Conservation (phyloP, 2,888 invertebrate genomes). For the Spodoptera exigua region DNA sequence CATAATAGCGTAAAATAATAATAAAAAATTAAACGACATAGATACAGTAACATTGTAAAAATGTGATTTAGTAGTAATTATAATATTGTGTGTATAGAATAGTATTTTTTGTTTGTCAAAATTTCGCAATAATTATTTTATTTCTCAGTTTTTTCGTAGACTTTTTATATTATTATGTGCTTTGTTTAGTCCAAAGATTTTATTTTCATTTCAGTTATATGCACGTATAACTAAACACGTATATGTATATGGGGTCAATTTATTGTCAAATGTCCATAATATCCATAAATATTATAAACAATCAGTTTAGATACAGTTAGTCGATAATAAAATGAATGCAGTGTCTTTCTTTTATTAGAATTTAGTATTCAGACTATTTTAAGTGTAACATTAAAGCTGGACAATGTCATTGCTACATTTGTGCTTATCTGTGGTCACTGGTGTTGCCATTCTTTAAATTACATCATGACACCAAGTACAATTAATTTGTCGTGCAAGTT, state of each 20-base stretch:
- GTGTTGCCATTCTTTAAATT: constrained; percentile 30
- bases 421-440: constrained; percentile 33
- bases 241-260: constrained; percentile 59
- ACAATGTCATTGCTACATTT: constrained; percentile 63
- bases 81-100: constrained; percentile 37
- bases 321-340: constrained; percentile 59
- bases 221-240: constrained; percentile 58
- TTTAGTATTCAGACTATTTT: constrained; percentile 66
- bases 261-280: constrained; percentile 53
- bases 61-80: constrained; percentile 54
- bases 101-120: constrained; percentile 39
- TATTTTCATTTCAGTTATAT: constrained; percentile 63
- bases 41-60: constrained; percentile 43
- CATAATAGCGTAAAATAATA: constrained; percentile 45
- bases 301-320: constrained; percentile 59
- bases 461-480: constrained; percentile 44
- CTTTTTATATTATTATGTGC: constrained; percentile 61
- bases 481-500: constrained; percentile 13
- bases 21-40: constrained; percentile 18
- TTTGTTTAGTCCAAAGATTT: constrained; percentile 74
- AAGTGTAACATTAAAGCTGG: constrained; percentile 68
- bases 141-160: constrained; percentile 39
- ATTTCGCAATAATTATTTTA: constrained; percentile 29
- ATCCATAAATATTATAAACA: constrained; percentile 42
- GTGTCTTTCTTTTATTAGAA: constrained; percentile 68